phyloP scores from a whole-genome alignment of 1,140 invertebrate genomes.

The Himalopsyche phryganea region DNA sequence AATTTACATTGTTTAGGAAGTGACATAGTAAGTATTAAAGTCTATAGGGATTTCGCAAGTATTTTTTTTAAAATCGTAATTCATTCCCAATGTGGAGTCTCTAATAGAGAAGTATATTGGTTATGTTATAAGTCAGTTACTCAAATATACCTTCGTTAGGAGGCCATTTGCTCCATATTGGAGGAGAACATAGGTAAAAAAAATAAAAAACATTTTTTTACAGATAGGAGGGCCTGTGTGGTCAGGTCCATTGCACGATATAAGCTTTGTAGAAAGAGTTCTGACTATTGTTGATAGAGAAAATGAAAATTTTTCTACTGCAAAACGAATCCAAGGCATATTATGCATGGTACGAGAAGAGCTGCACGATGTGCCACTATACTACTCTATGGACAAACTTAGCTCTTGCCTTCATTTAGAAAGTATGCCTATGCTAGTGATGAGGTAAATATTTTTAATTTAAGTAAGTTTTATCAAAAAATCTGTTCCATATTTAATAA shows the following conservation, averaged over 20 bases:
- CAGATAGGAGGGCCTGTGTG: conserved; percentile 93
- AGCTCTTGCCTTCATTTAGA: conserved; percentile 64
- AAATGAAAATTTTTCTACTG: conserved; percentile 58
- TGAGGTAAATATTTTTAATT: conserved; percentile 55
- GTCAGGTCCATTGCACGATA: conserved; percentile 79
- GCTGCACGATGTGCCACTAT: conserved; percentile 78
- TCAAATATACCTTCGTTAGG: no score
- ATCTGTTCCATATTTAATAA: no score
- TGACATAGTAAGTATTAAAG: no score
- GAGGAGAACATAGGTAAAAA: no score
- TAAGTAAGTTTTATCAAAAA: no score
- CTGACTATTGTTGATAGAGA: conserved; percentile 45
- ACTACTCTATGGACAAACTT: conserved; percentile 71
- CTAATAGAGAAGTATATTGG: no score
- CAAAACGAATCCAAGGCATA: conserved; percentile 71
- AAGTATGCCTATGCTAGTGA: conserved; percentile 60
- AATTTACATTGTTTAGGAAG: no score
- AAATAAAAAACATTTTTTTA: conserved; percentile 32
- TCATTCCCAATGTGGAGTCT: no score
- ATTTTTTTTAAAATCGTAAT: no score
- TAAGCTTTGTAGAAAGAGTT: conserved; percentile 66
- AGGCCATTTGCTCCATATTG: no score
- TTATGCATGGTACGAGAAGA: conserved; percentile 74
- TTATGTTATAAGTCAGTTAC: no score
- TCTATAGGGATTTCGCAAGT: no score